These are phyloP conservation scores for Ligdia adustata DNA, from an alignment of 2,888 invertebrate species.

Conservation along the genomic window DNA sequence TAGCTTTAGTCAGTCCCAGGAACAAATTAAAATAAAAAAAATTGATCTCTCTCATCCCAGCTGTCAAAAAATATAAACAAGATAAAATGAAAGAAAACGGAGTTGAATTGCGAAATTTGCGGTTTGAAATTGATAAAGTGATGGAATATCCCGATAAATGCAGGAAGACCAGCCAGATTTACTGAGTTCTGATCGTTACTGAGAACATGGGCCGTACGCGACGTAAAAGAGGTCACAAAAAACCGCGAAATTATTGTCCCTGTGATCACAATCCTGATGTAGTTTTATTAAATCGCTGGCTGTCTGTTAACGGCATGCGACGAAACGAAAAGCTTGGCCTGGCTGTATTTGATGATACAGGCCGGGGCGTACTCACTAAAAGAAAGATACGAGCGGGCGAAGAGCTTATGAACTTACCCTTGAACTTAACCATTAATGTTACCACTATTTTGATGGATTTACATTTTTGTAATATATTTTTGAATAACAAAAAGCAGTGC, in stretches of 20 bases:
- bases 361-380: conserved; percentile 89
- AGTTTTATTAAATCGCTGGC: conserved; percentile 81
- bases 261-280: conserved; percentile 65
- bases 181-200: no score
- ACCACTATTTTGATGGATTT: conserved; percentile 81
- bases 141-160: no score
- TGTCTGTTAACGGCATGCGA: conserved; percentile 79
- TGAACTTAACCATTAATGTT: conserved; percentile 84
- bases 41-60: no score
- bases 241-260: conserved; percentile 55
- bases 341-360: conserved; percentile 86
- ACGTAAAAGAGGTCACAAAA: conserved; percentile 65
- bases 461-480: conserved; percentile 78
- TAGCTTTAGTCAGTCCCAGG: no score
- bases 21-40: no score
- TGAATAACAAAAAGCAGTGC: conserved; percentile 72
- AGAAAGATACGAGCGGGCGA: conserved; percentile 81
- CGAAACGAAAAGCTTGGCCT: conserved; percentile 82
- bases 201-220: conserved; percentile 82
- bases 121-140: no score
- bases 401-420: conserved; percentile 85
- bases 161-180: no score
- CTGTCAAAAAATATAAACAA: no score
- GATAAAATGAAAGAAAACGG: no score
- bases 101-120: no score